phyloP scores from a whole-genome alignment of 2,797 vertebrate species.

The Meda fulgida region DNA sequence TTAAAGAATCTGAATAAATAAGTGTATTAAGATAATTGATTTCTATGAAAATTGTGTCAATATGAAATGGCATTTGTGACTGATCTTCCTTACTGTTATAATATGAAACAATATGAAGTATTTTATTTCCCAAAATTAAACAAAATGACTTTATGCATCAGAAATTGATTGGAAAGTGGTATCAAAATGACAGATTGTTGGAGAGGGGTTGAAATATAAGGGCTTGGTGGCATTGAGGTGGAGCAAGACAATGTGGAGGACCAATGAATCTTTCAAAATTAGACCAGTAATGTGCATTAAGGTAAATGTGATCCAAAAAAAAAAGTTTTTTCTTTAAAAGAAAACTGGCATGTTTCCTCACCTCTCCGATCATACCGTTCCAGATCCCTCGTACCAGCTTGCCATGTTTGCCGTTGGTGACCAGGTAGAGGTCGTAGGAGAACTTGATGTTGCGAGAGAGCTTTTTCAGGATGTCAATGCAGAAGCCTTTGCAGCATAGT shows the following conservation, averaged over 20 bases:
- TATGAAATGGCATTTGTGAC: neutral
- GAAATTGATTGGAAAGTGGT: neutral
- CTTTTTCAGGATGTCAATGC: slow-evolving; percentile 91
- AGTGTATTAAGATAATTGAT: neutral
- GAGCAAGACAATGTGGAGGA: no score
- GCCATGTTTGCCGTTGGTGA: slow-evolving; percentile 90
- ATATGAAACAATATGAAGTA: neutral
- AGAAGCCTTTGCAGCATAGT: slow-evolving; percentile 91
- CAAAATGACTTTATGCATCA: neutral
- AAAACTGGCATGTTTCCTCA: slow-evolving; percentile 18
- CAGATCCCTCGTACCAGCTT: slow-evolving; percentile 87
- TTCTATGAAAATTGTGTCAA: neutral
- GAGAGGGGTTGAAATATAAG: neutral
- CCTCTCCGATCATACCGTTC: slow-evolving; percentile 87
- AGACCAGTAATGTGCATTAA: neutral
- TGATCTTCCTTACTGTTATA: neutral
- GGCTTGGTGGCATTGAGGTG: neutral
- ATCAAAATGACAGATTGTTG: neutral
- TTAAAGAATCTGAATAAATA: neutral
- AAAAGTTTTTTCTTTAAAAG: no score
- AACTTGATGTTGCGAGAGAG: slow-evolving; percentile 85
- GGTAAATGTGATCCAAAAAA: neutral
- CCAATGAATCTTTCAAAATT: neutral
- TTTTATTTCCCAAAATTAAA: neutral
- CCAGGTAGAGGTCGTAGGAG: slow-evolving; percentile 89